Evolutionary conservation across 2,113 vertebrate species (phyloP).

Genomic region (Phaethornis superciliosus): DNA sequence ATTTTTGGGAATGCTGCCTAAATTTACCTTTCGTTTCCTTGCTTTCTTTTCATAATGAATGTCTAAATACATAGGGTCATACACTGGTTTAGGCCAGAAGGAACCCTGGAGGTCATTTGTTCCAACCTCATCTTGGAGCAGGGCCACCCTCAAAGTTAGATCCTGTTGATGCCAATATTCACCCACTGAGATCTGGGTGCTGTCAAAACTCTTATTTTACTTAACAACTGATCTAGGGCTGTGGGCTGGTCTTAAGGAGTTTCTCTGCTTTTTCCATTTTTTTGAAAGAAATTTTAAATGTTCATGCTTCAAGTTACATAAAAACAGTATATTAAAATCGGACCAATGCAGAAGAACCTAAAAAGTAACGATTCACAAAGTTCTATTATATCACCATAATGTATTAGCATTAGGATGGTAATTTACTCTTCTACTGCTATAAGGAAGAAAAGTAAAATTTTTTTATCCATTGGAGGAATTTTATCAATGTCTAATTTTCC

Average conservation of each 20-base stretch:
- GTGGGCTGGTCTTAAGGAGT: fast-evolving
- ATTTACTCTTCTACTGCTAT: background rate
- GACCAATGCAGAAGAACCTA: background rate
- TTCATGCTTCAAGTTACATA: fast-evolving
- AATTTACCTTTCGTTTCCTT: background rate
- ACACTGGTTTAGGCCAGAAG: background rate
- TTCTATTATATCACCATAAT: background rate
- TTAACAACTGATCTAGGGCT: background rate
- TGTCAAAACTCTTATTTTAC: background rate
- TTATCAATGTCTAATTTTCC: background rate
- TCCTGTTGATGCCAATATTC: background rate
- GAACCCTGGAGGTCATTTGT: background rate
- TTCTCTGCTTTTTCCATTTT: background rate
- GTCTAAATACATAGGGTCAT: background rate
- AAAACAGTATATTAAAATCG: background rate
- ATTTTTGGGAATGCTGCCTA: background rate
- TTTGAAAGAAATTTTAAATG: background rate
- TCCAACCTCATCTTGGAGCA: background rate
- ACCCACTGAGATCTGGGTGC: background rate
- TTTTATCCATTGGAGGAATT: background rate
- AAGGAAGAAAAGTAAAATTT: background rate
- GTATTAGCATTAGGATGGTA: background rate
- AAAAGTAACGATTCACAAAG: background rate
- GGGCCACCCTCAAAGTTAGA: background rate
- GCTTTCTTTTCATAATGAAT: background rate